Conservation (phyloP, 2,888 invertebrate genomes). For the Papilio gigon region DNA sequence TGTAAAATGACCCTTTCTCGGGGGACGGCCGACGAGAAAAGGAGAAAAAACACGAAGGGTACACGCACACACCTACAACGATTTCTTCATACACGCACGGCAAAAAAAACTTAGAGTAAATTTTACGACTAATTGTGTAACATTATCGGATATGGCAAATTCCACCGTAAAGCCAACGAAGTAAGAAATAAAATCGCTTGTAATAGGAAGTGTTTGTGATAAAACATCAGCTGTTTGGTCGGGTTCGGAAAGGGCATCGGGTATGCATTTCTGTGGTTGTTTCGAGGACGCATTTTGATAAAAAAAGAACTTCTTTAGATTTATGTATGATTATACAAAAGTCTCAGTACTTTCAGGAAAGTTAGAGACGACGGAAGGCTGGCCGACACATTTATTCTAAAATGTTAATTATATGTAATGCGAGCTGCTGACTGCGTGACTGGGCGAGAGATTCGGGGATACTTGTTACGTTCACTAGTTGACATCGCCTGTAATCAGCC, state of each 20-base stretch:
- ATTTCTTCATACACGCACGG: slow-evolving; percentile 45
- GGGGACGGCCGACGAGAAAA: slow-evolving; percentile 48
- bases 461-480: no score
- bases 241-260: slow-evolving; percentile 50
- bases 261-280: slow-evolving; percentile 50
- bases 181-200: slow-evolving; percentile 37
- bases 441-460: no score
- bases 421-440: no score
- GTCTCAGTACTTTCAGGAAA: no score
- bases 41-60: slow-evolving; percentile 45
- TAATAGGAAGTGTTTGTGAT: slow-evolving; percentile 48
- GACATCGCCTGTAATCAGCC: not conserved
- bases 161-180: slow-evolving; percentile 34
- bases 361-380: no score
- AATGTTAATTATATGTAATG: no score
- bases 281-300: slow-evolving; percentile 52
- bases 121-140: slow-evolving; percentile 57
- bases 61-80: slow-evolving; percentile 44
- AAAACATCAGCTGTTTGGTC: slow-evolving; percentile 60
- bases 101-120: slow-evolving; percentile 55
- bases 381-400: no score
- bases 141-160: slow-evolving; percentile 38
- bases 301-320: not conserved
- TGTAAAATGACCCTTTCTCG: slow-evolving; percentile 58
- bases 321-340: not conserved